Conservation (phyloP, 2,888 invertebrate species). For the Catocala nupta region DNA sequence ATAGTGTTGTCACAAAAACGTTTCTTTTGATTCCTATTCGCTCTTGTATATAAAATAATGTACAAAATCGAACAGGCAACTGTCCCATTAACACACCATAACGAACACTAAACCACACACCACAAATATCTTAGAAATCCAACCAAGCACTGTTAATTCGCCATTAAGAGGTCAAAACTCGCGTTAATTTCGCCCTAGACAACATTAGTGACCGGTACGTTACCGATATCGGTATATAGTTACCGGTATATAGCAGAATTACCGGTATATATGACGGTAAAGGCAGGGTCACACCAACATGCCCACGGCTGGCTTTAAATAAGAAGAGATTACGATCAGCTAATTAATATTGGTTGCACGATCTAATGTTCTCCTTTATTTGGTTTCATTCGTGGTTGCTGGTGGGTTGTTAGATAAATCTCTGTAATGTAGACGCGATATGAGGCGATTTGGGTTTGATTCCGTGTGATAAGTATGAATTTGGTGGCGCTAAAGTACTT, state of each 20-base stretch:
- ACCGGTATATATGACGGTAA: constrained; percentile 37
- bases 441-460: neutral
- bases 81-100: constrained; percentile 3
- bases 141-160: constrained; percentile 34
- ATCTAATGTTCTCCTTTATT: constrained; percentile 51
- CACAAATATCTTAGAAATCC: constrained; percentile 28
- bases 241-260: constrained; percentile 14
- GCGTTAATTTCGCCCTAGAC: constrained; percentile 33
- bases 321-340: constrained; percentile 58
- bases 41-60: too few relatives aligned
- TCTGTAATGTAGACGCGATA: constrained; percentile 20
- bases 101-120: constrained; percentile 15
- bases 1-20: too few relatives aligned
- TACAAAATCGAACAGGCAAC: too few relatives aligned
- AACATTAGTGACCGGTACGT: constrained; percentile 21
- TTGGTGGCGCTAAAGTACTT: too few relatives aligned
- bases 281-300: constrained; percentile 47
- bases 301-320: constrained; percentile 53
- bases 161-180: constrained; percentile 42
- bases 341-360: constrained; percentile 65
- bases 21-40: too few relatives aligned
- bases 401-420: constrained; percentile 27
- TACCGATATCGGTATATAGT: neutral
- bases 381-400: constrained; percentile 40
- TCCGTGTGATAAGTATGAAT: neutral